These are phyloP conservation scores for Lottia scabra DNA, from an alignment of 2,888 invertebrate genomes.

Conservation along the genomic window DNA sequence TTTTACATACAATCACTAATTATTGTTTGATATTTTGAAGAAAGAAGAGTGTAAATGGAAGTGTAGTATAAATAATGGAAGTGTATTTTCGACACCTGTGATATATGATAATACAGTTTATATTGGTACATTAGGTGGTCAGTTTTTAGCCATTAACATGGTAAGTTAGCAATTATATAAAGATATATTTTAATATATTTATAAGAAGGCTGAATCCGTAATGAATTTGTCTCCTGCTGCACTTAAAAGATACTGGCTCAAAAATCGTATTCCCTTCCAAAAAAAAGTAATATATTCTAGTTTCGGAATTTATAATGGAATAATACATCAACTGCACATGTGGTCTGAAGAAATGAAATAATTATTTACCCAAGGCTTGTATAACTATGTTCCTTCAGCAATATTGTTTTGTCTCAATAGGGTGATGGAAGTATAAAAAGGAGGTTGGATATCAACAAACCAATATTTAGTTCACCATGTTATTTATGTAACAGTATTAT, in stretches of 20 bases:
- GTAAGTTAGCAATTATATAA: conserved; percentile 42
- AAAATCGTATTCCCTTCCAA: too few species aligned
- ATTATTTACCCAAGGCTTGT: too few species aligned
- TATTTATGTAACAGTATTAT: conserved; percentile 40
- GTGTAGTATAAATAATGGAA: conserved; percentile 69
- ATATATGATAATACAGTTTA: conserved; percentile 64
- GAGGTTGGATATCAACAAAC: conserved; percentile 74
- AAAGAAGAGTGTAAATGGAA: conserved; percentile 56
- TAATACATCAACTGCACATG: too few species aligned
- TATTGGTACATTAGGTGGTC: conserved; percentile 76
- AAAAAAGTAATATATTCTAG: too few species aligned
- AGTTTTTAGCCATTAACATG: conserved; percentile 72
- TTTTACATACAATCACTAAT: too few species aligned
- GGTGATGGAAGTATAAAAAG: conserved; percentile 74
- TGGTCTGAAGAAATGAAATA: too few species aligned
- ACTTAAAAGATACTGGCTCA: too few species aligned
- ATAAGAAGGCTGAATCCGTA: too few species aligned
- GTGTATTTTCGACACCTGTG: conserved; percentile 72
- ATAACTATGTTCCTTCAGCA: too few species aligned
- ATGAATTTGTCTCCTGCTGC: too few species aligned
- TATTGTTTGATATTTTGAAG: conserved; percentile 26
- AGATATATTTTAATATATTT: too few species aligned
- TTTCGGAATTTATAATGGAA: too few species aligned
- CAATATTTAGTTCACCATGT: conserved; percentile 77
- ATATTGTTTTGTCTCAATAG: conserved; percentile 49